Evolutionary conservation across 2,888 invertebrate species (phyloP).

Genomic region (Sussaba pulchella): DNA sequence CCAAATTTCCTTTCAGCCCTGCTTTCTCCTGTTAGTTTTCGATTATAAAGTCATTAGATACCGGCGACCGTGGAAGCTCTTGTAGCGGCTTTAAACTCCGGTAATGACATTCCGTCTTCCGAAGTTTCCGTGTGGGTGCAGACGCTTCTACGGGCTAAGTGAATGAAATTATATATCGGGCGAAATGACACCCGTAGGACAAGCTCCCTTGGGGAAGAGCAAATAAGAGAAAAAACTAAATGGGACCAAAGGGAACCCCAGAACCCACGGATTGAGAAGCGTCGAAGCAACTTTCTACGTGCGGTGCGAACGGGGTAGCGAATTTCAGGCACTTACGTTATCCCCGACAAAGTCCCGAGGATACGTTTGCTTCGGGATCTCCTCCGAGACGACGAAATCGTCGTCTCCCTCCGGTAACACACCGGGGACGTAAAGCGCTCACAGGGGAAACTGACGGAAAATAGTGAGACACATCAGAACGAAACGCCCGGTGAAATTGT

Average conservation of each 20-base stretch:
- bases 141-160: not conserved
- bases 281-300: not conserved
- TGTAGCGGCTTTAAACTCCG: not conserved
- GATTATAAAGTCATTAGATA: not conserved
- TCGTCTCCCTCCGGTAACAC: conserved; percentile 8
- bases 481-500: conserved; percentile 6
- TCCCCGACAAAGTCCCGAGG: conserved; percentile 17
- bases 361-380: not conserved
- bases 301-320: not conserved
- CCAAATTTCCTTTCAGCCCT: too few species aligned
- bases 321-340: not conserved
- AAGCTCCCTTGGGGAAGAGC: conserved; percentile 1
- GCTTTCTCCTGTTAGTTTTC: not conserved
- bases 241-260: not conserved
- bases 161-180: conserved; percentile 31
- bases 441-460: not conserved
- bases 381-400: not conserved
- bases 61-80: not conserved
- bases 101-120: conserved; percentile 32
- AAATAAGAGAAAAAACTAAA: conserved; percentile 20
- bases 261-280: not conserved
- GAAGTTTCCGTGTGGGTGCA: conserved; percentile 25
- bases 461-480: conserved; percentile 13
- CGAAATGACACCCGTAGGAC: conserved; percentile 6
- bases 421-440: not conserved